Evolutionary conservation across 2,113 vertebrate genomes (phyloP).

Genomic region (Ammodramus savannarum): DNA sequence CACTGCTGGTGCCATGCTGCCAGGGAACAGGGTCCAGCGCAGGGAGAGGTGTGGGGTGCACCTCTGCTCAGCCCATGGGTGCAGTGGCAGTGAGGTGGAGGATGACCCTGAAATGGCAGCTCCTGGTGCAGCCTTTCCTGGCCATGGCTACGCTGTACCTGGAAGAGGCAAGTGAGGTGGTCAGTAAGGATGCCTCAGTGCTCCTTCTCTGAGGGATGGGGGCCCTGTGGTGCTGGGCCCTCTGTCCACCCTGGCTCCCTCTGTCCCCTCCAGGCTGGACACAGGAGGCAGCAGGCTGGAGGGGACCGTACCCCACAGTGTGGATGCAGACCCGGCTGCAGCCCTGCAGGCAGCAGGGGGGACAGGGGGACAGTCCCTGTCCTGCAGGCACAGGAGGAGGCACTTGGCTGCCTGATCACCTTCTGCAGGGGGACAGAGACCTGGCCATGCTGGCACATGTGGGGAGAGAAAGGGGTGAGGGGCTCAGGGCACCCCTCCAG

Average conservation of each 20-base stretch:
- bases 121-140: neutral
- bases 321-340: neutral
- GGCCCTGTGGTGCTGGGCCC: too few relatives aligned
- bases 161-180: neutral
- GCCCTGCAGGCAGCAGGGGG: slow-evolving; percentile 1
- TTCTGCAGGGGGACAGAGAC: neutral
- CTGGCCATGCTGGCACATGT: neutral
- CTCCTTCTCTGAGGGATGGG: neutral
- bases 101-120: accelerated
- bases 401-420: neutral
- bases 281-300: neutral
- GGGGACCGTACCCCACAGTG: neutral
- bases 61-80: neutral
- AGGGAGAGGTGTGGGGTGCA: neutral
- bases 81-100: neutral
- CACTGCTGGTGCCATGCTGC: neutral
- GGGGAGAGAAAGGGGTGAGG: neutral
- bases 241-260: neutral
- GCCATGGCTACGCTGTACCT: neutral
- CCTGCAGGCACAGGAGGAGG: slow-evolving; percentile 1
- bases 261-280: neutral
- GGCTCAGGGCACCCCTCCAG: neutral
- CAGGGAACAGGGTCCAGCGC: accelerated
- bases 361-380: neutral
- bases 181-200: neutral